These are phyloP conservation scores for Cuculus canorus DNA, from an alignment of 2,797 vertebrate species.

Conservation along the genomic window DNA sequence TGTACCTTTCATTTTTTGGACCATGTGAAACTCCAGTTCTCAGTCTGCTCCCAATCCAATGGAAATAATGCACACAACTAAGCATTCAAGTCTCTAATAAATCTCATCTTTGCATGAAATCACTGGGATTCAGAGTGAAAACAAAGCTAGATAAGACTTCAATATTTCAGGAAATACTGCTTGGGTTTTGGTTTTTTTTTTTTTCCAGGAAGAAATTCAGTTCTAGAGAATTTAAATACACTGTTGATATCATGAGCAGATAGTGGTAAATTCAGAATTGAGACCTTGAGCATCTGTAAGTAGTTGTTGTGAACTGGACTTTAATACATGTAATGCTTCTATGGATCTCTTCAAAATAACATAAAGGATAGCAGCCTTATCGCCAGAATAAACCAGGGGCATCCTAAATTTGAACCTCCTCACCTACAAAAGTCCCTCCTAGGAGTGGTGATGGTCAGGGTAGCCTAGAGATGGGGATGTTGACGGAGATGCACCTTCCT, in stretches of 20 bases:
- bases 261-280: neutral
- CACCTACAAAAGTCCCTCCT: neutral
- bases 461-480: neutral
- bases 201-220: neutral
- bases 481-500: neutral
- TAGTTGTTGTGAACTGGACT: neutral
- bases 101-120: neutral
- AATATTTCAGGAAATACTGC: neutral
- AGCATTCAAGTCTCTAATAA: neutral
- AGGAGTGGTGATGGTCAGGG: accelerated
- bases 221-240: neutral
- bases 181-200: no score
- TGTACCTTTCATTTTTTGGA: constrained; percentile 26
- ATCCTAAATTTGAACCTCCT: neutral
- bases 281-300: neutral
- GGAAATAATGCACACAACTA: constrained; percentile 3
- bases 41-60: neutral
- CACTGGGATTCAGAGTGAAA: neutral
- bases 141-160: neutral
- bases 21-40: neutral
- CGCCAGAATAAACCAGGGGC: neutral
- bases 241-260: neutral
- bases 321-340: neutral
- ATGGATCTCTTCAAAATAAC: neutral
- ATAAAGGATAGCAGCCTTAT: neutral